Conservation (phyloP, 92 coral and sea anemone genomes). For the Umimayanthus chanpuru region DNA sequence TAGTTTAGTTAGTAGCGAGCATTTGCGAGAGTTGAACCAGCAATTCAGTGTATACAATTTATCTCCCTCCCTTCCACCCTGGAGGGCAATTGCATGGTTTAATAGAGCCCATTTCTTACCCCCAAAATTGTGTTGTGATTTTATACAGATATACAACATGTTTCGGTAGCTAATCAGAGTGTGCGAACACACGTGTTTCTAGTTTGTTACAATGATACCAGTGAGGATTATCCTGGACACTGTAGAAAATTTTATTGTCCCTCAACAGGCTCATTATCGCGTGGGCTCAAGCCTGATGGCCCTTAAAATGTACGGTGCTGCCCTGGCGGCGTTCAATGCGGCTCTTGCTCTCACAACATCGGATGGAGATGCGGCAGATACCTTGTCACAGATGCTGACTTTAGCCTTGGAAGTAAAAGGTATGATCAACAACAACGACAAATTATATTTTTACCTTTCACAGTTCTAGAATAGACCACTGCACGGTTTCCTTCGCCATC, state of each 20-base stretch:
- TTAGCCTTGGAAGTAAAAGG: slow-evolving; percentile 5
- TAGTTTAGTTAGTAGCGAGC: too few relatives aligned
- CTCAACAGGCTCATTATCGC: slow-evolving; percentile 29
- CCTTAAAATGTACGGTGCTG: not conserved
- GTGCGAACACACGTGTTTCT: not conserved
- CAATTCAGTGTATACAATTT: too few relatives aligned
- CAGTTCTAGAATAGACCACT: too few relatives aligned
- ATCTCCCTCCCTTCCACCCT: too few relatives aligned
- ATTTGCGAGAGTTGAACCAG: too few relatives aligned
- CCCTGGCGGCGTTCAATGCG: slow-evolving; percentile 12
- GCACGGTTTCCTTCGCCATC: too few relatives aligned
- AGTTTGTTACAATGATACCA: not conserved
- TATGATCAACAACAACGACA: not conserved
- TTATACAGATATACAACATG: too few relatives aligned
- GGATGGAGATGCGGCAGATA: not conserved
- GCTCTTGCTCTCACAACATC: slow-evolving; percentile 6
- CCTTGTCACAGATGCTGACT: slow-evolving; percentile 30
- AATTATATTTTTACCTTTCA: not conserved
- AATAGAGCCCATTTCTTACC: too few relatives aligned
- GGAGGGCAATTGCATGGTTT: too few relatives aligned
- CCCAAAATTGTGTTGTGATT: too few relatives aligned
- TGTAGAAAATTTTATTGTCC: not conserved
- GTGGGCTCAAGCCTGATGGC: slow-evolving; percentile 18
- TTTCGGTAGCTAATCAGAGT: not conserved
- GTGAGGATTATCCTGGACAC: not conserved